phyloP scores from a whole-genome alignment of 2,797 vertebrate species.

The Helarctos malayanus region DNA sequence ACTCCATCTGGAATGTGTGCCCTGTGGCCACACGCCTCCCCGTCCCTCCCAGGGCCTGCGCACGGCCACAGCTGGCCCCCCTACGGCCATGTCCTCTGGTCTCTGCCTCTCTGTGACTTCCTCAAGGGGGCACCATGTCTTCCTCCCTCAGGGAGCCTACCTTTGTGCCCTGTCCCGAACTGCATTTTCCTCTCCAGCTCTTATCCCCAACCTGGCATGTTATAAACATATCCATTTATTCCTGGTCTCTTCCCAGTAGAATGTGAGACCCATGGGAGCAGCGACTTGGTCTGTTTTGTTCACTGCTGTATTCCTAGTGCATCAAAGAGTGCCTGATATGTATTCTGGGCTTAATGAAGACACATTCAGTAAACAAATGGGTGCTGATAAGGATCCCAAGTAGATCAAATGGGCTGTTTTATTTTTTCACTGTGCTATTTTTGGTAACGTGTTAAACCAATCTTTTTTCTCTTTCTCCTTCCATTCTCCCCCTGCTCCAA shows the following conservation, averaged over 20 bases:
- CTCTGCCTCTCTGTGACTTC: background rate
- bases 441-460: background rate
- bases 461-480: background rate
- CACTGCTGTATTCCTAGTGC: background rate
- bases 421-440: background rate
- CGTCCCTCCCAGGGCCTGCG: accelerated
- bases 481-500: accelerated
- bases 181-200: background rate
- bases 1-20: accelerated
- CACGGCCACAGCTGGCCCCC: too few relatives aligned
- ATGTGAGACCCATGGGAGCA: accelerated
- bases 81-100: accelerated
- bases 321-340: too few relatives aligned
- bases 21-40: accelerated
- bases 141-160: too few relatives aligned
- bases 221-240: accelerated
- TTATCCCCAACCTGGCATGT: background rate
- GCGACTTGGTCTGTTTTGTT: accelerated
- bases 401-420: background rate
- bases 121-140: background rate
- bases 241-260: background rate
- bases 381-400: background rate
- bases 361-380: accelerated
- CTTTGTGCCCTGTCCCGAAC: background rate
- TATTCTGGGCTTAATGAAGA: accelerated